Conservation (phyloP, 2,888 invertebrate species). For the Troglohyphantes excavatus region DNA sequence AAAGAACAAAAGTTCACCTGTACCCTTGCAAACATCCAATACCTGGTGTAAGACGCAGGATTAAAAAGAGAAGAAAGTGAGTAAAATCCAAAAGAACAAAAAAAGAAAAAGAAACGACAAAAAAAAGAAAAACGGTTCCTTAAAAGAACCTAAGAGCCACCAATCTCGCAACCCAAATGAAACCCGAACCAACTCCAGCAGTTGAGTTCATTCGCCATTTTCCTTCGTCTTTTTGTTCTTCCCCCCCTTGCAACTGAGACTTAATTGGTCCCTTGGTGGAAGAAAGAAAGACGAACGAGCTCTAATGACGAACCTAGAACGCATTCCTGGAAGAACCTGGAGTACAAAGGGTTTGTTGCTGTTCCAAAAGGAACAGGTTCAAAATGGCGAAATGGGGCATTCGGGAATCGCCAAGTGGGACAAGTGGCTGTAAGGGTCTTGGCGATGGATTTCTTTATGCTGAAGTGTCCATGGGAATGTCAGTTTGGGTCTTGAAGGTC, state of each 20-base stretch:
- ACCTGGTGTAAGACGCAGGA: constrained; percentile 5
- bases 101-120: constrained; percentile 2
- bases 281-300: constrained; percentile 35
- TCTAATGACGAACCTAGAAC: constrained; percentile 62
- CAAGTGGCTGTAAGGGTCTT: neutral
- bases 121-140: neutral
- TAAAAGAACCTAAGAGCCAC: constrained; percentile 39
- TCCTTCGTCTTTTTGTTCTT: constrained; percentile 42
- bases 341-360: constrained; percentile 1
- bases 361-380: constrained; percentile 20
- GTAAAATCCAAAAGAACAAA: neutral
- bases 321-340: constrained; percentile 13
- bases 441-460: neutral
- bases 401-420: constrained; percentile 52
- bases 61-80: constrained; percentile 6
- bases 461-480: neutral
- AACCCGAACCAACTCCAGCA: constrained; percentile 65
- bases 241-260: constrained; percentile 13
- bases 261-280: constrained; percentile 71
- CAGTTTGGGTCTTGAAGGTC: neutral
- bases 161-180: constrained; percentile 70
- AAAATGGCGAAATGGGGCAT: constrained; percentile 52
- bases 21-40: neutral
- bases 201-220: constrained; percentile 56
- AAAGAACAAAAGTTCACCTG: neutral